Evolutionary conservation across 1,140 invertebrate genomes (phyloP), one percentile per base, ranked within the genome.

Genomic region (Luehdorfia chinensis): DNA sequence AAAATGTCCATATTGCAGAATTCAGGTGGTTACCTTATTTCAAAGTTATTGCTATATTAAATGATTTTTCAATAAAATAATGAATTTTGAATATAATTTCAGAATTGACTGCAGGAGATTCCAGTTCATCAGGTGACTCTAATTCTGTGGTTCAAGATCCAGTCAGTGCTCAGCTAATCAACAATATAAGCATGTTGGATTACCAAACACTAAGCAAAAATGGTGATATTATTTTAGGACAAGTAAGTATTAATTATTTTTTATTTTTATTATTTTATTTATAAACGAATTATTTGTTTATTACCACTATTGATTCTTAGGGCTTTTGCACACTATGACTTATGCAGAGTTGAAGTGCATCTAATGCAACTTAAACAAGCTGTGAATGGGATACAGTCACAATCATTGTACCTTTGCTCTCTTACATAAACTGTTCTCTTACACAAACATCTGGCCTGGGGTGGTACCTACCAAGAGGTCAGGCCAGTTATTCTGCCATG

Each of bases 111-210:
- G 75, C 65, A 19, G 85, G 84, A 5, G 86, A 87, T 59, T 85
- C 84, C 2, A 83, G 83, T 58, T 87, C 86, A 14, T 84, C 83
- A 1, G 84, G 65, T 12, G 81, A 87, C 33, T 85, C 78, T 0
- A 85, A 80, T 47, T 87, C 77, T 9, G 75, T 84, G 8, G 74
- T 84, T 16, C 81, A 85, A 58, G 86, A 87, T 58, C 81, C 84
- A 21, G 84, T 88, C 8, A 87, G 84, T 56, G 86, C 86, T 9
- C 86, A 88, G 46, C 66, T 88, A 13, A 88, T 88, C 31, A 88
- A 88, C 50, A 88, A 88, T 52, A 87, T 87, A 30, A 87, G 84
- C 41, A 87, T 88, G 86, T 51, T 88, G 47, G 86, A 88, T 51
- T 88, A 88, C 47, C 81, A 87, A 32, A 87, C 86, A 9, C 62